A percentile compares a stretch with the other conserved stretches of the same genome.
These are phyloP conservation scores for Homalodisca vitripennis DNA, from an alignment of 1,140 invertebrate species.

Conservation along the genomic window DNA sequence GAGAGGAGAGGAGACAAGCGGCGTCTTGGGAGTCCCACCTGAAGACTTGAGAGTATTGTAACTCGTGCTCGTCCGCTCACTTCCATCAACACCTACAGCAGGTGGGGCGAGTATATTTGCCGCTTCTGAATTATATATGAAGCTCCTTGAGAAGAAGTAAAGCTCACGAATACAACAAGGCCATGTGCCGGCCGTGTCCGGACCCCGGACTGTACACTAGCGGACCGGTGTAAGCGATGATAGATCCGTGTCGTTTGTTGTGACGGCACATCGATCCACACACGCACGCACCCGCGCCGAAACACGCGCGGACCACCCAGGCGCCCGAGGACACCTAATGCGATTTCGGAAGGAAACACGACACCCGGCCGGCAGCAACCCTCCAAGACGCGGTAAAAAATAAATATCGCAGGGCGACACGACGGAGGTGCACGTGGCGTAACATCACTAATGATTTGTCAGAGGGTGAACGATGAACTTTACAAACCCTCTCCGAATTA, in stretches of 20 bases:
- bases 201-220: too few relatives aligned
- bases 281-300: background rate
- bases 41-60: too few relatives aligned
- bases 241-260: background rate
- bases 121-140: too few relatives aligned
- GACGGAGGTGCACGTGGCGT: background rate
- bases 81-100: too few relatives aligned
- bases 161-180: too few relatives aligned
- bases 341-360: conserved; percentile 9
- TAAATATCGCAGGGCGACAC: conserved; percentile 15
- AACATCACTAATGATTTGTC: background rate
- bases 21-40: background rate
- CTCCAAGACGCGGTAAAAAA: background rate
- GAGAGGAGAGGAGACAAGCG: background rate
- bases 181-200: too few relatives aligned
- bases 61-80: too few relatives aligned
- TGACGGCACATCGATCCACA: background rate
- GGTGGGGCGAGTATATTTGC: too few relatives aligned
- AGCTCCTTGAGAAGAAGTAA: too few relatives aligned
- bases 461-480: background rate
- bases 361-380: background rate
- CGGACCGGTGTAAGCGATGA: conserved; percentile 1
- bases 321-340: conserved; percentile 11
- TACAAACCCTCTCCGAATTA: background rate
- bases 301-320: conserved; percentile 9